Conservation (phyloP, 2,888 invertebrate genomes). For the Coenonympha glycerion region DNA sequence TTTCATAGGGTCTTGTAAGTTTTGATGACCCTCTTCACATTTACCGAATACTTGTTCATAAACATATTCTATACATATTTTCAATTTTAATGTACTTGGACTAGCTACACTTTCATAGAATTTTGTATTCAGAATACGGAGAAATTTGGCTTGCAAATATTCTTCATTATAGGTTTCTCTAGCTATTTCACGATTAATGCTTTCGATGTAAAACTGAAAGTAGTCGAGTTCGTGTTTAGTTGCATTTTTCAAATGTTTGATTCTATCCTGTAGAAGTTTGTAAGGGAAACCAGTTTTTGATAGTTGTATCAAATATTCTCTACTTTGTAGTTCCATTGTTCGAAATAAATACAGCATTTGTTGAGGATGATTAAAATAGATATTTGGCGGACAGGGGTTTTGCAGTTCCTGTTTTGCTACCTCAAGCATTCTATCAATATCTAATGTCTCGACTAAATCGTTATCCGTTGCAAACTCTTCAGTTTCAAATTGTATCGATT, state of each 20-base stretch:
- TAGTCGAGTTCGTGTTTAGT: conserved; percentile 61
- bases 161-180: conserved; percentile 58
- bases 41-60: conserved; percentile 68
- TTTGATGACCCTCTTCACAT: conserved; percentile 66
- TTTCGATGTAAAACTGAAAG: conserved; percentile 63
- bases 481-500: conserved; percentile 59
- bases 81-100: conserved; percentile 56
- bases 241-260: conserved; percentile 49
- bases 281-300: conserved; percentile 57
- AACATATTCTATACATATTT: conserved; percentile 68
- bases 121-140: conserved; percentile 54
- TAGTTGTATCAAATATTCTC: conserved; percentile 63
- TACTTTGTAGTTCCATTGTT: conserved; percentile 66
- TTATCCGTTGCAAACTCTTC: conserved; percentile 59
- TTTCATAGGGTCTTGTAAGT: conserved; percentile 64
- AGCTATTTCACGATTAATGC: conserved; percentile 50
- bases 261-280: conserved; percentile 49
- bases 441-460: conserved; percentile 58
- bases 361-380: conserved; percentile 53
- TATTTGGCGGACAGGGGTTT: conserved; percentile 45
- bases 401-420: conserved; percentile 52
- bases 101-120: conserved; percentile 66
- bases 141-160: conserved; percentile 61
- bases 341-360: conserved; percentile 64
- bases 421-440: conserved; percentile 63